A percentile compares a stretch with the other conserved stretches of the same genome.
These are phyloP conservation scores for Hylia prasina DNA, from an alignment of 2,113 vertebrate genomes.

Conservation along the genomic window DNA sequence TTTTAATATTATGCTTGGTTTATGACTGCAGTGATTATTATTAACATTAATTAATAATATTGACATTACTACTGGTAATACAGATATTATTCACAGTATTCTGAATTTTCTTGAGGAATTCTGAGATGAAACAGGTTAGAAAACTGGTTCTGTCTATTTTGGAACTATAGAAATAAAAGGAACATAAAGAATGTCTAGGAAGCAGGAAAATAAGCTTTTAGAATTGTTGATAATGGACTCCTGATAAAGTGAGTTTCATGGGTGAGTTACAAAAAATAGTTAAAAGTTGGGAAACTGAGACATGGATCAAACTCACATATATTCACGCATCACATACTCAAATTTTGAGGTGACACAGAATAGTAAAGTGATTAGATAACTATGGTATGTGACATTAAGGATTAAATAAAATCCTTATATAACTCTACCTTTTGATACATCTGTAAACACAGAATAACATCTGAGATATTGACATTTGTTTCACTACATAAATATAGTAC, in stretches of 20 bases:
- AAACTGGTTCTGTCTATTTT: not conserved
- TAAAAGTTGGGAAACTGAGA: not conserved
- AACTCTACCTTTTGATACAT: not conserved
- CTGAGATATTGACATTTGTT: not conserved
- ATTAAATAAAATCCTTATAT: not conserved
- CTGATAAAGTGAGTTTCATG: not conserved
- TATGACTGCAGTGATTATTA: not conserved
- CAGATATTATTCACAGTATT: not conserved
- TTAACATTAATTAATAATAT: not conserved
- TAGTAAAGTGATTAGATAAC: not conserved
- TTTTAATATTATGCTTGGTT: not conserved
- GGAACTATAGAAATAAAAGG: not conserved
- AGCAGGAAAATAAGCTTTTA: not conserved
- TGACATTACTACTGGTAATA: not conserved
- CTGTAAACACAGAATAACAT: not conserved
- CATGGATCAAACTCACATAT: not conserved
- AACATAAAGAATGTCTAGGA: not conserved
- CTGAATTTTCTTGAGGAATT: not conserved
- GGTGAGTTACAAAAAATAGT: not conserved
- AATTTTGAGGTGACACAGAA: not conserved
- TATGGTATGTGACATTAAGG: not conserved
- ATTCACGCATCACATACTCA: not conserved
- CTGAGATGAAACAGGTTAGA: accelerated
- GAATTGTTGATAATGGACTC: not conserved
- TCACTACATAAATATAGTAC: not conserved